Percentiles rank a stretch among this genome's conserved stretches.
phyloP scores from a whole-genome alignment of 2,888 invertebrate species.

The Hesperia comma region DNA sequence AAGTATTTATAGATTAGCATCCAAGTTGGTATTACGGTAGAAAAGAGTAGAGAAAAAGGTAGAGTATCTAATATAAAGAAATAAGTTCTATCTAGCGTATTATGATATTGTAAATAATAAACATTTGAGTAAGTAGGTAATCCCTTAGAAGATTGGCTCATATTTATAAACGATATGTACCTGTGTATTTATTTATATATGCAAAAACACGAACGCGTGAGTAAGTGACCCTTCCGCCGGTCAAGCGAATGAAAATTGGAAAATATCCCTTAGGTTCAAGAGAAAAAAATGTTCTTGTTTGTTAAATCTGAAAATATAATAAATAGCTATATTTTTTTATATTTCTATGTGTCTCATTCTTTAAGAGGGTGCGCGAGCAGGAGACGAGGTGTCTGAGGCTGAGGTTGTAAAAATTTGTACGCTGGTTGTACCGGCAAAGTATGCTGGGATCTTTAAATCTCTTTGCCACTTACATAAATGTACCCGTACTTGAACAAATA shows the following conservation, averaged over 20 bases:
- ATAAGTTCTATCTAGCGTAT: too few relatives aligned
- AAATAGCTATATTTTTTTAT: conserved; percentile 62
- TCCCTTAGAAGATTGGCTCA: not conserved
- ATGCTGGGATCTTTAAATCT: too few relatives aligned
- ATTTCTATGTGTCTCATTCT: conserved; percentile 46
- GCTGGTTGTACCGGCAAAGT: too few relatives aligned
- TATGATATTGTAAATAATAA: not conserved
- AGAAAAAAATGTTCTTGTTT: conserved; percentile 39
- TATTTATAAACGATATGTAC: not conserved
- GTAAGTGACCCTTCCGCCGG: conserved; percentile 28
- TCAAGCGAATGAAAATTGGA: conserved; percentile 31
- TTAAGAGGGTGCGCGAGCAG: not conserved
- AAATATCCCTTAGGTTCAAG: conserved; percentile 36
- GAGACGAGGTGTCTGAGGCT: not conserved
- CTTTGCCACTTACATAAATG: too few relatives aligned
- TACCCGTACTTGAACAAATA: too few relatives aligned
- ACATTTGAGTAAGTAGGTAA: not conserved
- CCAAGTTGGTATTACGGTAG: too few relatives aligned
- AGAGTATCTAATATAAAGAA: too few relatives aligned
- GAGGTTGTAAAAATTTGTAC: too few relatives aligned
- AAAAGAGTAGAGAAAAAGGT: too few relatives aligned
- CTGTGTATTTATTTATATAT: not conserved
- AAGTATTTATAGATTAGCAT: too few relatives aligned
- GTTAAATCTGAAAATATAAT: conserved; percentile 55
- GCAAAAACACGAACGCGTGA: conserved; percentile 15